Conservation (phyloP, 2,797 vertebrate species). For the Periophthalmus magnuspinnatus region DNA sequence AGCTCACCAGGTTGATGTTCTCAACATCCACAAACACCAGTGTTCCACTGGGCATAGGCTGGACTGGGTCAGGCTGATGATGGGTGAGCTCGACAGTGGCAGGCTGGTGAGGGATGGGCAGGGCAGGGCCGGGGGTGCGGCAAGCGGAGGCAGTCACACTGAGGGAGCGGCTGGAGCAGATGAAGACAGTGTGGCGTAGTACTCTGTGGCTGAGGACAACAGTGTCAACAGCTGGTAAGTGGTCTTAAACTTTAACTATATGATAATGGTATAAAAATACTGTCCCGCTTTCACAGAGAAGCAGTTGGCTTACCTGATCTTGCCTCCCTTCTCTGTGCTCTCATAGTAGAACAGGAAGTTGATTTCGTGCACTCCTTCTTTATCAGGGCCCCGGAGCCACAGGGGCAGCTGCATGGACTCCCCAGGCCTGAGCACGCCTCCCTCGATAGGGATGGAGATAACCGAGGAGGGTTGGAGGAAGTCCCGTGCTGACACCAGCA, state of each 20-base stretch:
- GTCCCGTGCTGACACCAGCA: conserved; percentile 55
- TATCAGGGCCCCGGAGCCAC: conserved; percentile 94
- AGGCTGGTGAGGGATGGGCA: conserved; percentile 71
- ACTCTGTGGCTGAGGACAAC: conserved; percentile 84
- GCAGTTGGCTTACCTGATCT: conserved; percentile 79
- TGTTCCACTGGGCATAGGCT: conserved; percentile 76
- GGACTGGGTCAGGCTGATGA: conserved; percentile 77
- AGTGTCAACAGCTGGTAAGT: background rate
- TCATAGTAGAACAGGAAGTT: conserved; percentile 98
- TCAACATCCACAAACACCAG: conserved; percentile 94
- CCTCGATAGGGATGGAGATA: conserved; percentile 78
- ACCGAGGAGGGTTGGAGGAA: conserved; percentile 74
- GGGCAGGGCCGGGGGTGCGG: conserved; percentile 81
- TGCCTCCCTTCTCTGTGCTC: conserved; percentile 84
- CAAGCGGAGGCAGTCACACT: conserved; percentile 86
- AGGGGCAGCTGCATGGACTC: conserved; percentile 91
- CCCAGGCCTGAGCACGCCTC: conserved; percentile 83
- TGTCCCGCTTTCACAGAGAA: background rate
- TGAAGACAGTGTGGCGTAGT: conserved; percentile 92
- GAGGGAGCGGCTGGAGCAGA: conserved; percentile 94
- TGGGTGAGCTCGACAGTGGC: background rate
- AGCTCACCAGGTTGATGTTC: conserved; percentile 91
- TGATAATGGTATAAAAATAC: background rate
- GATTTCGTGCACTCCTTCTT: conserved; percentile 97
- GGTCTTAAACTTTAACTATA: background rate